A percentile compares a stretch with the other conserved stretches of the same genome.
These are phyloP conservation scores for Probaryconus sp. DNA, from an alignment of 1,140 invertebrate species.

Conservation along the genomic window DNA sequence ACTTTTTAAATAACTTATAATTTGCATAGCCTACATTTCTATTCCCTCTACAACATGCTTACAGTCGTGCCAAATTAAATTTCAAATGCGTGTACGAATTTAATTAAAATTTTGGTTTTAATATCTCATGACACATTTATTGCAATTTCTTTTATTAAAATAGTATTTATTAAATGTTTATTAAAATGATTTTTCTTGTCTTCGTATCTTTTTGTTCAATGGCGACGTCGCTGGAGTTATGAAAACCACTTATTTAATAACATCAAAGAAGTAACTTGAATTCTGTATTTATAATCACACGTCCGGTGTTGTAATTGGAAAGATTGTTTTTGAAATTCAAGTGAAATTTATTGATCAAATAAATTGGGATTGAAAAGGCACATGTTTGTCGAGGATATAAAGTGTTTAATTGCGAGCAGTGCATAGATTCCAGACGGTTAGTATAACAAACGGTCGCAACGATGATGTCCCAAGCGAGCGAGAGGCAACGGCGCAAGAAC, in stretches of 20 bases:
- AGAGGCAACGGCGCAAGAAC: conserved; percentile 61
- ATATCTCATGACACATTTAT: too few species aligned
- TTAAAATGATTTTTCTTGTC: too few species aligned
- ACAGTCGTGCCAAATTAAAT: conserved; percentile 13
- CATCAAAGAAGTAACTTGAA: too few species aligned
- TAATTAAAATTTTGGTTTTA: conserved; percentile 3
- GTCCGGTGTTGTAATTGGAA: not conserved
- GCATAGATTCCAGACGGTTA: conserved; percentile 37
- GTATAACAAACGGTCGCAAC: conserved; percentile 39
- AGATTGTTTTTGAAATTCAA: not conserved
- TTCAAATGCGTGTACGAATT: not conserved
- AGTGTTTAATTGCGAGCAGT: conserved; percentile 43
- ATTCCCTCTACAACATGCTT: conserved; percentile 5
- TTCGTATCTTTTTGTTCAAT: too few species aligned
- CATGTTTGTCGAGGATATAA: conserved; percentile 42
- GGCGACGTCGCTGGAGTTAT: too few species aligned
- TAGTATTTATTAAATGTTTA: too few species aligned
- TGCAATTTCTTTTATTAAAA: too few species aligned
- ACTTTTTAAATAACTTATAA: too few species aligned
- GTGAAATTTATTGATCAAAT: conserved; percentile 9
- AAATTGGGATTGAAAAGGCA: conserved; percentile 26
- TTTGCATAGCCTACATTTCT: too few species aligned
- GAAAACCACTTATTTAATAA: too few species aligned
- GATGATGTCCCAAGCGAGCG: conserved; percentile 40
- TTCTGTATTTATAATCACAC: too few species aligned